These are phyloP conservation scores for Solenopsis fugax DNA, from an alignment of 1,140 invertebrate species.

Conservation along the genomic window DNA sequence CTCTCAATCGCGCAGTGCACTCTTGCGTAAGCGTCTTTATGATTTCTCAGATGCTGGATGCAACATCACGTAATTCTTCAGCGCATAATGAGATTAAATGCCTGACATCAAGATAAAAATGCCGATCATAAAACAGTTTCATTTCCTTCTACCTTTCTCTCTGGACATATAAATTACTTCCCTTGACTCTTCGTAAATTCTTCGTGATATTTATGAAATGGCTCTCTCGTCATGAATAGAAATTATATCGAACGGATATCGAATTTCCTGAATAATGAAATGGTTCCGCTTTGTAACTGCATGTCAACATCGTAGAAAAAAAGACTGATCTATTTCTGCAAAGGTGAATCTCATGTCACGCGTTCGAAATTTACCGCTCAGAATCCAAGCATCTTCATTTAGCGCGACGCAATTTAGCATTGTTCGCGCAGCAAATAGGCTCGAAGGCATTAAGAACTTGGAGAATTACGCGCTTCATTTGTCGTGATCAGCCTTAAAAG, in stretches of 20 bases:
- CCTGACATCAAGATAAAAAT: background rate
- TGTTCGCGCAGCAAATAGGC: slow-evolving; percentile 17
- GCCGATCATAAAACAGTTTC: background rate
- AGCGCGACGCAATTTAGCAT: slow-evolving; percentile 6
- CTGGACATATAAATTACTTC: background rate
- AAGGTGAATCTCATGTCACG: background rate
- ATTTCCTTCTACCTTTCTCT: slow-evolving; percentile 46
- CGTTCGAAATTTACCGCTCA: background rate
- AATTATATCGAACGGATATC: slow-evolving; percentile 34
- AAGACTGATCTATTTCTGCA: background rate
- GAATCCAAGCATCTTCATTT: background rate
- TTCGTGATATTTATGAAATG: background rate
- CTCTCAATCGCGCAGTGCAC: slow-evolving; percentile 4
- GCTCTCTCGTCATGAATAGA: background rate
- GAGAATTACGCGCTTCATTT: slow-evolving; percentile 35
- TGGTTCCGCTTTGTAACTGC: background rate
- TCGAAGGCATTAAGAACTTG: slow-evolving; percentile 1
- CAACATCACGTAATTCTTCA: slow-evolving; percentile 23
- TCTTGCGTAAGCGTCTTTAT: slow-evolving; percentile 28
- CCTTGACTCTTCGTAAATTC: slow-evolving; percentile 31
- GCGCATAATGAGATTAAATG: slow-evolving; percentile 50
- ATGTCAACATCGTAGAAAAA: background rate
- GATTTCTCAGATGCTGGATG: slow-evolving; percentile 1
- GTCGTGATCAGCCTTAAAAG: slow-evolving; percentile 36
- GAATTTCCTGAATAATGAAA: slow-evolving; percentile 30